Evolutionary conservation across 2,797 vertebrate genomes (phyloP), one percentile per base, ranked within the genome.

Genomic region (Sparus aurata): DNA sequence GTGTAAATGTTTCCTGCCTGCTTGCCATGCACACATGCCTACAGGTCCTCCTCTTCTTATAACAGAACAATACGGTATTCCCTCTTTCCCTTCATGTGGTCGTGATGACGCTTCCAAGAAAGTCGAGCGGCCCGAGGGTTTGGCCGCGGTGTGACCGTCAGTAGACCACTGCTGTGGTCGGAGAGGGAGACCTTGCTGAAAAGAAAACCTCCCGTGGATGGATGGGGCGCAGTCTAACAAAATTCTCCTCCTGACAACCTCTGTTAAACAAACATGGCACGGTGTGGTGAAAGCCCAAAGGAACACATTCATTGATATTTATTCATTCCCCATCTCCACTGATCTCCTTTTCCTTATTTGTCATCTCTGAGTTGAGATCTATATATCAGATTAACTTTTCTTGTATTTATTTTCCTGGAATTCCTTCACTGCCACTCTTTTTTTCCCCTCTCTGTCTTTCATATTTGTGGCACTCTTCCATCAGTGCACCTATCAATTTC

Each of bases 401-500:
- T 84, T 77, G 69, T 87, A 67, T 86, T 86, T 82, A 57, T 79
- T 77, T 80, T 83, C 34, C n/a, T 79, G 12, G 34, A 34, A 47
- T 79, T 75, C 18, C 46, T 72, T 47, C 54, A 11, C 53, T 11
- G 12, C 52, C 38, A 69, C 34, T 69, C 11, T 72, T 22, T 60
- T 20, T 75, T 20, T 50, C 38, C 8, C 34, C 17, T 74, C n/a
- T 47, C 49, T 38, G 38, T 38, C 38, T 38, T 38, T 89, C 80
- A 80, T 93, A 92, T 91, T 90, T 92, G 80, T 91, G 90, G 88
- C 91, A 88, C 92, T 90, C 91, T 92, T 93, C 91, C 93, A 94
- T 93, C 86, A 65, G 62, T 86, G 83, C 84, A 93, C 91, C 92
- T 93, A 95, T 95, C 93, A 91, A 84, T 94, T 95, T 95, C 89